phyloP scores from a whole-genome alignment of 1,140 invertebrate species.

The Cheumatopsyche charites region DNA sequence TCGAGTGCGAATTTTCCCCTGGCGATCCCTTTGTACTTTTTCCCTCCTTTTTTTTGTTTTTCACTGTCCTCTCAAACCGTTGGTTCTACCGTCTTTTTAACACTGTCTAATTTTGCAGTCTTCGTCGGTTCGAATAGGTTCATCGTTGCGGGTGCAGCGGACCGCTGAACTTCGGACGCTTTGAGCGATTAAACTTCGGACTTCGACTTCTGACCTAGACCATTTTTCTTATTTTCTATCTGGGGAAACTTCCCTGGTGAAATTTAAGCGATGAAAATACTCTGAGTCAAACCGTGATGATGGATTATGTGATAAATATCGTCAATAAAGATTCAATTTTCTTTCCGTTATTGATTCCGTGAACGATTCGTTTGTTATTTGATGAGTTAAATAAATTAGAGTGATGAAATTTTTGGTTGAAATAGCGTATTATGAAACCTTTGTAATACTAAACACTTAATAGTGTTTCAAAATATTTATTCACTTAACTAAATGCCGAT shows the following conservation, averaged over 20 bases:
- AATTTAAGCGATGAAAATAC: constrained; percentile 5
- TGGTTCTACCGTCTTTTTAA: background rate
- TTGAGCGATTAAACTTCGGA: constrained; percentile 33
- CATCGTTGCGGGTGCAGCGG: background rate
- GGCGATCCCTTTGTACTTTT: background rate
- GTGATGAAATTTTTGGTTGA: too few species aligned
- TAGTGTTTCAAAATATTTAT: too few species aligned
- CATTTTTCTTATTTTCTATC: constrained; percentile 26
- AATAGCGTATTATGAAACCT: too few species aligned
- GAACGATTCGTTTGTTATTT: too few species aligned
- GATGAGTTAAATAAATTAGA: too few species aligned
- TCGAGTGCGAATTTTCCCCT: too few species aligned
- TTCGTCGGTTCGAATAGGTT: background rate
- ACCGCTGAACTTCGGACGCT: constrained; percentile 27
- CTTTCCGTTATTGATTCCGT: too few species aligned
- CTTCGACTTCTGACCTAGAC: background rate
- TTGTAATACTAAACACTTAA: too few species aligned
- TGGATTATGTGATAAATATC: too few species aligned
- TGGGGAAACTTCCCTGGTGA: background rate
- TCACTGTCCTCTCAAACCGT: background rate
- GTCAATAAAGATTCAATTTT: too few species aligned
- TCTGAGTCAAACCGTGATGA: too few species aligned
- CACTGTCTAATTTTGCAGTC: background rate
- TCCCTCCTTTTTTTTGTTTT: background rate
- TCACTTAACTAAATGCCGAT: too few species aligned